Conservation (phyloP, 2,888 invertebrate species). For the Ctenicera cuprea region DNA sequence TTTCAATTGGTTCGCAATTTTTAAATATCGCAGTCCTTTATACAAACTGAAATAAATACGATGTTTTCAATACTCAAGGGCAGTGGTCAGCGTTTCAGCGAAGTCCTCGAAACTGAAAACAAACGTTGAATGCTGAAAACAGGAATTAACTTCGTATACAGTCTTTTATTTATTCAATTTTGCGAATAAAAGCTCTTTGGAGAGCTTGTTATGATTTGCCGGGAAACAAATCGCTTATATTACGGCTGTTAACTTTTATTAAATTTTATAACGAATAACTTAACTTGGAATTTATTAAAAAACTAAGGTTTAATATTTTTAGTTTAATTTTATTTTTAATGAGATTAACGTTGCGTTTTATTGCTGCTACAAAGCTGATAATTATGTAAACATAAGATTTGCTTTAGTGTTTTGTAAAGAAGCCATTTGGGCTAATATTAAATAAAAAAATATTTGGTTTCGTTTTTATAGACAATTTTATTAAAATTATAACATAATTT, state of each 20-base stretch:
- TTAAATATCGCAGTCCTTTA: conserved; percentile 22
- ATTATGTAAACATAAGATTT: too few species aligned
- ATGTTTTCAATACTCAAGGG: conserved; percentile 34
- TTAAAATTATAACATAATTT: too few species aligned
- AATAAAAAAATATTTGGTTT: too few species aligned
- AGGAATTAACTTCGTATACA: conserved; percentile 59
- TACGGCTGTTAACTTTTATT: conserved; percentile 39
- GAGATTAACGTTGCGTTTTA: too few species aligned
- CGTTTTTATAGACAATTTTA: too few species aligned
- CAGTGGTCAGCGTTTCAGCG: conserved; percentile 50
- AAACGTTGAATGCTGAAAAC: conserved; percentile 56
- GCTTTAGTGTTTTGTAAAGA: too few species aligned
- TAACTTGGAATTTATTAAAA: not conserved
- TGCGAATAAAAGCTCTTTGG: conserved; percentile 49
- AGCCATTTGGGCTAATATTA: too few species aligned
- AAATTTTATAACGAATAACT: conserved; percentile 28
- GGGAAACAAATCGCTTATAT: conserved; percentile 41
- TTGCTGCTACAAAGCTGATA: too few species aligned
- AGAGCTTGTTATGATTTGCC: conserved; percentile 40
- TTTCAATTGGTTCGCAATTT: conserved; percentile 14
- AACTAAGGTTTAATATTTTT: not conserved
- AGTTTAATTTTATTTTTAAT: not conserved
- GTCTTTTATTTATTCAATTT: conserved; percentile 58
- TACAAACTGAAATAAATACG: conserved; percentile 10
- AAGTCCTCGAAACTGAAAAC: conserved; percentile 56